Conservation (phyloP, 2,797 vertebrate genomes). For the Anolis apletophallus region DNA sequence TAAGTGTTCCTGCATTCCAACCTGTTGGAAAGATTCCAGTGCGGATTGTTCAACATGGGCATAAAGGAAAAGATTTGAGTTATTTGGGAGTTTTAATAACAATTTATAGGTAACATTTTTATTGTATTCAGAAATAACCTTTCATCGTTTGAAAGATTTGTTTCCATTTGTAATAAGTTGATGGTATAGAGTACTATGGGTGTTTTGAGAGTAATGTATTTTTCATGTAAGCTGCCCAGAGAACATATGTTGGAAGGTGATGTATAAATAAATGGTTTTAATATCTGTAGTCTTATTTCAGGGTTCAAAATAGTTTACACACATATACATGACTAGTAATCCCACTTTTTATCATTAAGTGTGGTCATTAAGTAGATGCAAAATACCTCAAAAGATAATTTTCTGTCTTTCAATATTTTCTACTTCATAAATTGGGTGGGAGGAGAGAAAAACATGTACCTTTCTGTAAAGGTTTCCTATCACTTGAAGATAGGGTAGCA, state of each 20-base stretch:
- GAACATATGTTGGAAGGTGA: too few relatives aligned
- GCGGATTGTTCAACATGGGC: neutral
- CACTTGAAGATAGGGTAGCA: neutral
- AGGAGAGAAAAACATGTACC: neutral
- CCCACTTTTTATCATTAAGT: neutral
- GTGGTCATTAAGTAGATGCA: neutral
- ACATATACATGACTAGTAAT: neutral
- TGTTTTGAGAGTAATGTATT: too few relatives aligned
- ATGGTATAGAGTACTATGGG: neutral
- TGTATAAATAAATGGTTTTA: neutral
- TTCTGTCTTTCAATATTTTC: neutral
- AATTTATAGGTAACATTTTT: neutral
- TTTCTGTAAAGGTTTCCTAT: neutral
- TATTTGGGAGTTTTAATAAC: neutral
- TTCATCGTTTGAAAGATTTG: neutral
- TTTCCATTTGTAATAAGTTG: neutral
- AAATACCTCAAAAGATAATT: neutral
- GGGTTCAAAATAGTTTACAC: neutral
- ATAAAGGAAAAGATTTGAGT: neutral
- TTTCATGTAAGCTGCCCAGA: too few relatives aligned
- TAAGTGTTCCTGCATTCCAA: slow-evolving; percentile 5
- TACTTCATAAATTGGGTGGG: neutral
- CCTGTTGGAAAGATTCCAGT: neutral
- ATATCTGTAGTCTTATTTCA: neutral
- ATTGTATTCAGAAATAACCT: neutral